Evolutionary conservation across 2,113 vertebrate species (phyloP).

Genomic region (Tyrannus savana): DNA sequence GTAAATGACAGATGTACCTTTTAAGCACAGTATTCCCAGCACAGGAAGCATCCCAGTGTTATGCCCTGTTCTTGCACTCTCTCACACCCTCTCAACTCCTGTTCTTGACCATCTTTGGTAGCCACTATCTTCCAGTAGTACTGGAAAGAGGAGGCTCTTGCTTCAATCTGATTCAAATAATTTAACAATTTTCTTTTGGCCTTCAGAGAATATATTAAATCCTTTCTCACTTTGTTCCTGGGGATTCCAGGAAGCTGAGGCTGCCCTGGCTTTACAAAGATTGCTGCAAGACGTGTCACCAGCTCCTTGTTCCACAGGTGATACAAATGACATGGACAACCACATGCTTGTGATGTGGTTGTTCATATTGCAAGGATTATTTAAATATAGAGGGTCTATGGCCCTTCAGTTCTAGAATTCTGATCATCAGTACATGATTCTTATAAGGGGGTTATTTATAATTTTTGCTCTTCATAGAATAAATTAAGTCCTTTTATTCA

Average conservation of each 20-base stretch:
- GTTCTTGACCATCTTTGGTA: not conserved
- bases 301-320: not conserved
- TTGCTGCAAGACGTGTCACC: not conserved
- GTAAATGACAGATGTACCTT: not conserved
- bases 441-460: not conserved
- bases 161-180: not conserved
- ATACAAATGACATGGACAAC: not conserved
- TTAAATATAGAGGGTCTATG: not conserved
- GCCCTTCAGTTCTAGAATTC: not conserved
- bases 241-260: not conserved
- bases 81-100: no score
- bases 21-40: not conserved
- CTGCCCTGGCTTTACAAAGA: not conserved
- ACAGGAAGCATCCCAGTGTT: not conserved
- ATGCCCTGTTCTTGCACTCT: not conserved
- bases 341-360: rapidly evolving
- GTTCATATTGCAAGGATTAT: not conserved
- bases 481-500: not conserved
- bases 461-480: not conserved
- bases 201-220: not conserved
- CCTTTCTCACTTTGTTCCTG: not conserved
- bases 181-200: not conserved
- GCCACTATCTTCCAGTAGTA: rapidly evolving
- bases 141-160: not conserved
- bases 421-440: not conserved